These are phyloP conservation scores for Microtus ochrogaster DNA, from an alignment of 2,113 vertebrate species.

Conservation along the genomic window DNA sequence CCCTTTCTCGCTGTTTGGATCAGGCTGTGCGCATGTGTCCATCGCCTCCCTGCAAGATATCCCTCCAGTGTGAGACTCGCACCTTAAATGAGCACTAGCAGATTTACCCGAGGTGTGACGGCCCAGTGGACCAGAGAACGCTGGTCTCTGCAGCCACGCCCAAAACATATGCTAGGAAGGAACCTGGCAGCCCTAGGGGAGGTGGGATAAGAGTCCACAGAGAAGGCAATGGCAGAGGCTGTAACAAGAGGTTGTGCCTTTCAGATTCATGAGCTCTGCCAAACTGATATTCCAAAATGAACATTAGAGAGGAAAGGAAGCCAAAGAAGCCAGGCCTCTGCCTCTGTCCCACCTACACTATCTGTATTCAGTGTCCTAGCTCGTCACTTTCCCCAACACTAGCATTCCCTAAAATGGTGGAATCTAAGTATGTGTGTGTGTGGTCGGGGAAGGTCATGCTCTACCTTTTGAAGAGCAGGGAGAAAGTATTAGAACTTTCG, in stretches of 20 bases:
- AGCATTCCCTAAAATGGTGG: neutral
- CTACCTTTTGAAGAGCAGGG: neutral
- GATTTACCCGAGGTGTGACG: neutral
- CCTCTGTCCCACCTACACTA: neutral
- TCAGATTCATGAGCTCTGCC: neutral
- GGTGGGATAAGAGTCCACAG: neutral
- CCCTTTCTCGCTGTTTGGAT: neutral
- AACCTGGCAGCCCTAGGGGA: neutral
- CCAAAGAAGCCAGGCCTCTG: neutral
- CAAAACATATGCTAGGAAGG: neutral
- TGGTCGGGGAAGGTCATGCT: no score
- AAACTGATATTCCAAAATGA: neutral
- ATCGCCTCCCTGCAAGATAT: neutral
- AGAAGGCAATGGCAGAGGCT: neutral
- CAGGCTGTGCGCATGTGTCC: neutral
- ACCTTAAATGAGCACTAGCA: neutral
- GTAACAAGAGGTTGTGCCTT: neutral
- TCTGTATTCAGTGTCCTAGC: neutral
- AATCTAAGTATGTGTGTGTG: neutral
- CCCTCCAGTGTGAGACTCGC: neutral
- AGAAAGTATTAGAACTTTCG: neutral
- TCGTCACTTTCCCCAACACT: no score
- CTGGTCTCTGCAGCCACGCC: neutral
- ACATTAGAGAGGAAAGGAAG: neutral
- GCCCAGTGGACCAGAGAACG: neutral